Evolutionary conservation across 2,113 vertebrate genomes (phyloP), one percentile per base, ranked within the genome.

Genomic region (Siphamia tubifer): DNA sequence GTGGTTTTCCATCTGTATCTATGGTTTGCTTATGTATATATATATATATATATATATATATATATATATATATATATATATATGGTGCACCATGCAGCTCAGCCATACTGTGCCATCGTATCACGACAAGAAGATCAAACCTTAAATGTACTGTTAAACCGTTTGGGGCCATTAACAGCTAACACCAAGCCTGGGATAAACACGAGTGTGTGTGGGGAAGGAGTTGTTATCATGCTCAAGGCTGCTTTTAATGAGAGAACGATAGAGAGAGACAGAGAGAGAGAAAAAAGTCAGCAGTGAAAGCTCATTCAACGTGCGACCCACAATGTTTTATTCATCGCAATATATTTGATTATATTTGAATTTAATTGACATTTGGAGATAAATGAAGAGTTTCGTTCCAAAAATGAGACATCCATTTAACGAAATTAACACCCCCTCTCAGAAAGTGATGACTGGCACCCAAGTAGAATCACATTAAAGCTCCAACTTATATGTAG

Each of bases 301-400:
- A 61, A 20, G 55, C 81, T 69, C 54, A 67, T 61, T 76, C 69
- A 35, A 76, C 15, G 62, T 84, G 75, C 45, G 47, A 74, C 72
- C 57, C 79, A 63, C 79, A 75, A 78, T 84, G 76, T 82, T 82
- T 87, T 78, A 87, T 87, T 87, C 77, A 81, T 87, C 34, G 64
- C 67, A 61, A 78, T 75, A 58, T 73, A 66, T 79, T 82, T 71
- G 65, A 82, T 86, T 79, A 77, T 67, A 71, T 67, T 83, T 69
- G 76, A 82, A 82, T 78, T 74, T 73, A 82, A 87, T 78, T 82
- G 79, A 74, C 76, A 68, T 84, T 77, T 82, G 66, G 57, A 80
- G 69, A 77, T 62, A 84, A 79, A 76, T 62, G 57, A 75, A 52
- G 58, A 75, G 48, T 65, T 71, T 53, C 25, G 4, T 56, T 72